These are phyloP conservation scores for Xestia sexstrigata DNA, from an alignment of 2,888 invertebrate genomes.

Conservation along the genomic window DNA sequence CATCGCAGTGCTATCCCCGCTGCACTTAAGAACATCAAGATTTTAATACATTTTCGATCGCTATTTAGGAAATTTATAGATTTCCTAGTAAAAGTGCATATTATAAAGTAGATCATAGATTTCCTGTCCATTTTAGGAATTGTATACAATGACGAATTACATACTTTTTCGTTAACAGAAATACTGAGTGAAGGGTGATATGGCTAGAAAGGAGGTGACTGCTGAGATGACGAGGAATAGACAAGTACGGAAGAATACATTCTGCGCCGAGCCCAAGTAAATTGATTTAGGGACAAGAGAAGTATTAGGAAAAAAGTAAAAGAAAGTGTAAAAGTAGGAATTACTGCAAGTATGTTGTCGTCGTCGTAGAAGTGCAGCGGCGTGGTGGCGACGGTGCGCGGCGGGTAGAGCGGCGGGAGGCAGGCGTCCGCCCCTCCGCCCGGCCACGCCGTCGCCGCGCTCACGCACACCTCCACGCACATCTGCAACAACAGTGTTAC, in stretches of 20 bases:
- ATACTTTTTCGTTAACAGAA: too few species aligned
- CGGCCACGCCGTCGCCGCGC: slow-evolving; percentile 69
- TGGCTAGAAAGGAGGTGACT: neutral
- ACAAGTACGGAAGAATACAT: neutral
- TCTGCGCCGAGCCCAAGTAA: neutral
- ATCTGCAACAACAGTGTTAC: slow-evolving; percentile 63
- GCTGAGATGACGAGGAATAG: neutral
- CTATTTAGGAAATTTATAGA: too few species aligned
- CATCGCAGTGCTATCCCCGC: too few species aligned
- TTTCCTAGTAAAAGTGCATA: too few species aligned
- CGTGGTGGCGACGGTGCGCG: slow-evolving; percentile 49
- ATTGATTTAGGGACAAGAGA: neutral
- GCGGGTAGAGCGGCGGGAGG: slow-evolving; percentile 25
- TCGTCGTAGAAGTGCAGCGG: slow-evolving; percentile 72
- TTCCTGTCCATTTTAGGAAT: too few species aligned
- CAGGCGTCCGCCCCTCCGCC: neutral
- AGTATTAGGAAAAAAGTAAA: neutral
- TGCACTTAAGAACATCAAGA: too few species aligned
- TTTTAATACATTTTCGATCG: too few species aligned
- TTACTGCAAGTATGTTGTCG: slow-evolving; percentile 69
- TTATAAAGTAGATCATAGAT: too few species aligned
- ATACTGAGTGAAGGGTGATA: too few species aligned
- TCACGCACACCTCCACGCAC: slow-evolving; percentile 72
- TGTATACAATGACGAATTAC: too few species aligned
- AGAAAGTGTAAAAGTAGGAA: neutral